A percentile compares a stretch with the other conserved stretches of the same genome.
Evolutionary conservation across 2,113 vertebrate species (phyloP).

Genomic region (Nestor notabilis): DNA sequence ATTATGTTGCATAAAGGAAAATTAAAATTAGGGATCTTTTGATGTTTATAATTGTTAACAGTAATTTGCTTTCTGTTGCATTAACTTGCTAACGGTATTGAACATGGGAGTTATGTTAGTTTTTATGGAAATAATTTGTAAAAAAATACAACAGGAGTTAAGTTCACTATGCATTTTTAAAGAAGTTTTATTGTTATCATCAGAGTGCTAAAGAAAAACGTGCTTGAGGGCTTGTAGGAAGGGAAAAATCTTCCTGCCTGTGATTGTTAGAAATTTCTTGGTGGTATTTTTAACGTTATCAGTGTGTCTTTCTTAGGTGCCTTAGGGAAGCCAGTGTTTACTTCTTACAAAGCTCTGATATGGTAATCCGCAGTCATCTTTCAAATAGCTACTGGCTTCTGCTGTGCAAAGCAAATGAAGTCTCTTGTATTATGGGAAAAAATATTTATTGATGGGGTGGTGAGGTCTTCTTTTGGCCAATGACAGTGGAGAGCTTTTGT

Average conservation of each 20-base stretch:
- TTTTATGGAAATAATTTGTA: background rate
- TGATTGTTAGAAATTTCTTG: conserved; percentile 41
- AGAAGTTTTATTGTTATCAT: background rate
- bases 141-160: background rate
- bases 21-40: background rate
- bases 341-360: conserved; percentile 39
- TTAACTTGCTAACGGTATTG: background rate
- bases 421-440: background rate
- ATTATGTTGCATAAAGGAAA: background rate
- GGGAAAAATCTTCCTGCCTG: background rate
- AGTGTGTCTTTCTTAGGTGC: background rate
- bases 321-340: conserved; percentile 49
- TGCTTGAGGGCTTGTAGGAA: background rate
- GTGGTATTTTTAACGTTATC: conserved; percentile 40
- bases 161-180: background rate
- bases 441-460: background rate
- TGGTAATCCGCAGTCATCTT: conserved; percentile 42
- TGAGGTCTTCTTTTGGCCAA: background rate
- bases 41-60: background rate
- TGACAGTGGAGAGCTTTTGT: background rate
- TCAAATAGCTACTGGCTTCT: background rate
- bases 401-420: background rate
- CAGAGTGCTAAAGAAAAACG: background rate
- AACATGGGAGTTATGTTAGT: background rate
- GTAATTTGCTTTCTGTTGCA: background rate